Base-by-base conservation (phyloP, 1,140 invertebrate genomes). In the Philotrypesis tridentata region DNA sequence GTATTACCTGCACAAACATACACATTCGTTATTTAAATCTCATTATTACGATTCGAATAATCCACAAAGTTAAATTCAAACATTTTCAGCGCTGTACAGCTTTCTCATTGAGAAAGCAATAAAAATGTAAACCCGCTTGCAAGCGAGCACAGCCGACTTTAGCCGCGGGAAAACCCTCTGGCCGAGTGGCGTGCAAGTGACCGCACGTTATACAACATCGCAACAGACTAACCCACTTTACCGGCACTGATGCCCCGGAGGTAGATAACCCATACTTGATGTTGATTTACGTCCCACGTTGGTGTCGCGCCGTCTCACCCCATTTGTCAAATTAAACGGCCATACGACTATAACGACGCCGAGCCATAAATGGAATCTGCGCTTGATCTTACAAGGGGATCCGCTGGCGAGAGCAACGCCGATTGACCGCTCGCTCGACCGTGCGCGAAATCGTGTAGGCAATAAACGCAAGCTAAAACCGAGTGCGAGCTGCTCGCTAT, bases 361-460 rank as follows among this genome's bases (percentile, higher is more conserved):
- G 7, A 31, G 12, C 68, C 78, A 72, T 79, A 60, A 79, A 79
- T 72, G 71, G 48, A 79, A 72, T 79, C 60, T 17, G 48, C 48
- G 17, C 48, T 7, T 55, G 3, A 17, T 21, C 21, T 55, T 17
- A 1, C 48, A 1, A 55, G 48, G 48, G 21, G 48, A 4, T 37
- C 8, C 37, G n/a, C 21, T 33, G 14, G 17, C 17, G 48, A 55
- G 48, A 5, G 48, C 5, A 55, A 4, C 48, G 21, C n/a, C 48
- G 48, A 55, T 55, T 55, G 63, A 25, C 21, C 23, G 9, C 1
- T 65, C 5, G 12, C 55, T 4, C 63, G 63, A 0, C 63, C 63
- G 48, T 55, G 48, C 48, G 21, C 21, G 48, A 55, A 55, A 55
- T 55, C 4, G 48, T n/a, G n/a, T 7, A 7, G 48, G 21, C 48